Evolutionary conservation across 1,140 invertebrate species (phyloP), one percentile per base, ranked within the genome.

Genomic region (Stegodyphus mimosarum): DNA sequence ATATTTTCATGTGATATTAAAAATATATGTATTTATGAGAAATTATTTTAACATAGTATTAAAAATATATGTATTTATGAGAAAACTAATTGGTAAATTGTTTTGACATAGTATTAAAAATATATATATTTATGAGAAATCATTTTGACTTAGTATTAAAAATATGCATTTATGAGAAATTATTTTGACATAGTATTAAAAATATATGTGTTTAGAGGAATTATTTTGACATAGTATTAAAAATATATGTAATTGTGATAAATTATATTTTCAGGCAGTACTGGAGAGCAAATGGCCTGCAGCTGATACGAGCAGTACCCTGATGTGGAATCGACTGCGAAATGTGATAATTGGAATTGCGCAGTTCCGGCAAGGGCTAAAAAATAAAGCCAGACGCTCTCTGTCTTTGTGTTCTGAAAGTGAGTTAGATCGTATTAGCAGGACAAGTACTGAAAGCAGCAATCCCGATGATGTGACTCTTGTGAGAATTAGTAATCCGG

Each of bases 241-340:
- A 2, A 2, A 60, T 10, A 60, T 15, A 10, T 60, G 55, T 10
- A 15, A 2, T 60, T 60, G 5, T 60, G 1, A 60, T 1, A 10
- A 60, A 60, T 10, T 60, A 60, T 60, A 60, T 60, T 60, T 87
- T 33, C 88, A 92, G 93, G 94, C 94, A 89, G 97, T 99, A 15
- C 92, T 99, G 33, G 98, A 99, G 91, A 96, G 97, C 49, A 95
- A 95, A 86, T 99, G 97, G 97, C 96, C 97, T 5, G 94, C 95
- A 13, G 95, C 96, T 88, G 95, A 94, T 91, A 94, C 94, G 7
- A 96, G 94, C 89, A 93, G 93, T 49, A 94, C 95, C 88, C 89
- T 97, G 9, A 92, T 97, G 88, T 99, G 98, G 98, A 97, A 96
- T 89, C 98, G 98, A 91, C 91, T 99, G 18, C 94, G 97, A 87